phyloP scores from a whole-genome alignment of 2,113 vertebrate genomes.

The Ciconia boyciana region DNA sequence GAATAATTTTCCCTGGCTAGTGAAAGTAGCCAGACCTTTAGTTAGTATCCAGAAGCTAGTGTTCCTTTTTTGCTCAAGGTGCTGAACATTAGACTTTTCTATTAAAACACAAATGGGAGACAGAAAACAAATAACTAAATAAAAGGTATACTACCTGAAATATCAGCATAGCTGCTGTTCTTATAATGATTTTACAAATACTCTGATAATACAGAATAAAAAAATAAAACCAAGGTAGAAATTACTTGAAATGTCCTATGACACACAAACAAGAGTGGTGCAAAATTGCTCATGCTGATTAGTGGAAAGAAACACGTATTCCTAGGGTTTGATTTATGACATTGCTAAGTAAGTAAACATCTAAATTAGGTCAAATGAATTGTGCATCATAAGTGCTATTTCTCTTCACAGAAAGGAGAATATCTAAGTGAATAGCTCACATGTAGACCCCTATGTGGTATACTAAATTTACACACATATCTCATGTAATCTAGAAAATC shows the following conservation, averaged over 20 bases:
- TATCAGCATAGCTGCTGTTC: not conserved
- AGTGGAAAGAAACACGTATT: not conserved
- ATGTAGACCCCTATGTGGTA: not conserved
- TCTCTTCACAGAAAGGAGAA: not conserved
- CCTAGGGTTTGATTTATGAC: not conserved
- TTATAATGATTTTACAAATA: not conserved
- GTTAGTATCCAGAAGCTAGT: not conserved
- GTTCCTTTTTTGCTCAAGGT: not conserved
- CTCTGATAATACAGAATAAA: not conserved
- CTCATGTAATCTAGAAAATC: not conserved
- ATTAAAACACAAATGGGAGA: not conserved
- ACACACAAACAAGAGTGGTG: not conserved
- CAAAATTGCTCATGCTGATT: not conserved
- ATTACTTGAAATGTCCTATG: not conserved
- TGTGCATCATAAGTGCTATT: not conserved
- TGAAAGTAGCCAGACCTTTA: not conserved
- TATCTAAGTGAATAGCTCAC: not conserved
- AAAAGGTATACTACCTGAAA: not conserved
- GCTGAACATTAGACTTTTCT: not conserved
- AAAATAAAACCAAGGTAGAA: not conserved
- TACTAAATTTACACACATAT: not conserved
- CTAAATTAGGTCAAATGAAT: conserved; percentile 3
- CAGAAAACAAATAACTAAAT: not conserved
- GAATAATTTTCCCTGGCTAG: not conserved
- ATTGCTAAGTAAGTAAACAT: not conserved